A percentile compares a stretch with the other conserved stretches of the same genome.
phyloP scores from a whole-genome alignment of 37 sponge, comb jelly and placozoan species.

The Chondrosia reniformis region DNA sequence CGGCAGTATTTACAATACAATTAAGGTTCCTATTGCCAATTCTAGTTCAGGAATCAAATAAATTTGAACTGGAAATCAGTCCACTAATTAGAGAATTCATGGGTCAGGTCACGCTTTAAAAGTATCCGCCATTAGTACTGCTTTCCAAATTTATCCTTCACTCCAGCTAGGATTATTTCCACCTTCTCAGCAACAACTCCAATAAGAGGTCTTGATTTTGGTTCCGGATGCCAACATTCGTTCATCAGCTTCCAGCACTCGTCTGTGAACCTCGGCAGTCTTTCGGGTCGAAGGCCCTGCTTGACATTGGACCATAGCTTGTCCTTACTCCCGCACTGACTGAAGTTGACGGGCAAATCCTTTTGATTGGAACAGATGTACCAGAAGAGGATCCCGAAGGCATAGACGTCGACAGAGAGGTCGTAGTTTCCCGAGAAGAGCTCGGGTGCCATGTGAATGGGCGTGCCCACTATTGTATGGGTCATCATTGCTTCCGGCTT shows the following conservation, averaged over 20 bases:
- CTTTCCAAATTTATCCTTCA: too few relatives aligned
- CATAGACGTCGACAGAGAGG: slow-evolving; percentile 92
- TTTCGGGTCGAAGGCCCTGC: slow-evolving; percentile 87
- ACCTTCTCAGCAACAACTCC: slow-evolving; percentile 71
- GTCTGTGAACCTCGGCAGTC: slow-evolving; percentile 65
- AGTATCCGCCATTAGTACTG: too few relatives aligned
- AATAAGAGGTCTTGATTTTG: slow-evolving; percentile 54
- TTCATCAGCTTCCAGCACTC: slow-evolving; percentile 88
- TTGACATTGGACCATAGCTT: slow-evolving; percentile 83
- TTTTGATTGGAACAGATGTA: slow-evolving; percentile 83
- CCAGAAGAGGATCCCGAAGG: slow-evolving; percentile 97
- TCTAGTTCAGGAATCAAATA: too few relatives aligned
- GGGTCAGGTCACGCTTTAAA: too few relatives aligned
- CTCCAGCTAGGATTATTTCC: slow-evolving; percentile 22
- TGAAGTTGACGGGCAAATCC: slow-evolving; percentile 62
- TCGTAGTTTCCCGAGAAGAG: slow-evolving; percentile 89
- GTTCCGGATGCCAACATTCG: slow-evolving; percentile 80
- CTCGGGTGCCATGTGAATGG: slow-evolving; percentile 99
- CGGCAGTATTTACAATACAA: too few relatives aligned
- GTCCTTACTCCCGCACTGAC: slow-evolving; percentile 84
- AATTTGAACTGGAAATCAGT: too few relatives aligned
- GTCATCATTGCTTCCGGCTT: slow-evolving; percentile 99
- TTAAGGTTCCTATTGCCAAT: too few relatives aligned
- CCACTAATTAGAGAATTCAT: too few relatives aligned
- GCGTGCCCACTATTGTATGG: slow-evolving; percentile 94